Base-by-base conservation (phyloP, 2,888 invertebrate genomes). In the Lathronympha strigana region DNA sequence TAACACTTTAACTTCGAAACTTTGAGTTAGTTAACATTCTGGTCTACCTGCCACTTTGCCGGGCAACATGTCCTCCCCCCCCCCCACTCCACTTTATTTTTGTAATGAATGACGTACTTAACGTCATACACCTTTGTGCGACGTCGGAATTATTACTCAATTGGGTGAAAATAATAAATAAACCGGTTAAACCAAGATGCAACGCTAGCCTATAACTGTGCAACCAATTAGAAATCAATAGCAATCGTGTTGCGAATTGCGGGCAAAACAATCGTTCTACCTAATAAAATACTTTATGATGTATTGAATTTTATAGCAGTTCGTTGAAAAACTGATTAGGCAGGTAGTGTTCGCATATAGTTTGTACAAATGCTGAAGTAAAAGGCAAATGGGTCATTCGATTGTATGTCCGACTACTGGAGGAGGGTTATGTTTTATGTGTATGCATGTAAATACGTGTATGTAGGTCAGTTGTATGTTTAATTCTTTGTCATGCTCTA, bases 231-330 rank as follows among this genome's bases (percentile, higher is more conserved):
- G n/a, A 15, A 53, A 53, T 13, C 53, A 36, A 53, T 36, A 53
- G 33, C 33, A 21, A 23, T 53, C 19, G 51, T 36, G 8, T 33
- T 53, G 51, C 21, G n/a, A n/a, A 23, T 23, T 36, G 36, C 53
- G 36, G 36, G 36, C 36, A 53, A 38, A 38, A 36, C 36, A 53
- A 53, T 53, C 15, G 21, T n/a, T 4, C 49, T 4, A 5, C 33
- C 43, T 21, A 53, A 53, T 53, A 53, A 53, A 53, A 38, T 53
- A 36, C 36, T 53, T 51, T 38, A 53, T 36, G 53, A 53, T 23
- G 53, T 53, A 53, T 53, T 53, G 53, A 53, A 53, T 53, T 21
- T 23, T 21, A 23, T 31, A 31, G 31, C 36, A n/a, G 53, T 33
- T 51, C 36, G 36, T 53, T 36, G 31, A 4, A n/a, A n/a, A n/a